Evolutionary conservation across 2,797 vertebrate genomes (phyloP).

Genomic region (Spinus olivaceus): DNA sequence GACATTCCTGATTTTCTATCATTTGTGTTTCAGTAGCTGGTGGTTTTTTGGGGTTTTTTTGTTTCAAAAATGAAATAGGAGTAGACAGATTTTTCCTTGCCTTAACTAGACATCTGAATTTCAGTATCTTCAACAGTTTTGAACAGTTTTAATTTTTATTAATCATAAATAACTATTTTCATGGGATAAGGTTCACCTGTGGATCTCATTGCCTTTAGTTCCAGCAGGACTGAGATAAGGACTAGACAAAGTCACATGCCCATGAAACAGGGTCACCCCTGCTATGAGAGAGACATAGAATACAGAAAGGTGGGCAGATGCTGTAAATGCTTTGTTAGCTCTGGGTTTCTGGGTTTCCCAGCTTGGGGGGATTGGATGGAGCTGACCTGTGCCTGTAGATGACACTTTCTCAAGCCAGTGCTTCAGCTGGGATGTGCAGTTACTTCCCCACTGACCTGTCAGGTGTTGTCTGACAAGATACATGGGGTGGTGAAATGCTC

Average conservation of each 20-base stretch:
- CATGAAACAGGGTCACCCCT: not conserved
- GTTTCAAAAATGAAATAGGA: not conserved
- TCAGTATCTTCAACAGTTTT: not conserved
- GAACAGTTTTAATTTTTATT: not conserved
- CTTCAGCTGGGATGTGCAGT: not conserved
- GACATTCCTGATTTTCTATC: not conserved
- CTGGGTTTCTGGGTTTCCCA: not conserved
- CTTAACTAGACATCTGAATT: not conserved
- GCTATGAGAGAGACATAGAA: not conserved
- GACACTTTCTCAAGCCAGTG: not conserved
- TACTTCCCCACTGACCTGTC: not conserved
- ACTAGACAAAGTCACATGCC: not conserved
- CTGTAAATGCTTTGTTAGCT: not conserved
- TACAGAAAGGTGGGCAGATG: not conserved
- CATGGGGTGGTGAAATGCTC: not conserved
- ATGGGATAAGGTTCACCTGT: accelerated
- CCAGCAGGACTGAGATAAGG: not conserved
- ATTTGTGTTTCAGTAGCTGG: not conserved
- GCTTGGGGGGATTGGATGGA: not conserved
- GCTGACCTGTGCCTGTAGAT: not conserved
- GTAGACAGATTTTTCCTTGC: not conserved
- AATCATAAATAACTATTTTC: not conserved
- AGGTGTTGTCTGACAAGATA: not conserved
- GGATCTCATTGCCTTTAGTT: not conserved
- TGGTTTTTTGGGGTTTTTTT: not conserved